These are phyloP conservation scores for Dendrocincla tyrannina DNA, from an alignment of 2,797 vertebrate genomes.

Conservation along the genomic window DNA sequence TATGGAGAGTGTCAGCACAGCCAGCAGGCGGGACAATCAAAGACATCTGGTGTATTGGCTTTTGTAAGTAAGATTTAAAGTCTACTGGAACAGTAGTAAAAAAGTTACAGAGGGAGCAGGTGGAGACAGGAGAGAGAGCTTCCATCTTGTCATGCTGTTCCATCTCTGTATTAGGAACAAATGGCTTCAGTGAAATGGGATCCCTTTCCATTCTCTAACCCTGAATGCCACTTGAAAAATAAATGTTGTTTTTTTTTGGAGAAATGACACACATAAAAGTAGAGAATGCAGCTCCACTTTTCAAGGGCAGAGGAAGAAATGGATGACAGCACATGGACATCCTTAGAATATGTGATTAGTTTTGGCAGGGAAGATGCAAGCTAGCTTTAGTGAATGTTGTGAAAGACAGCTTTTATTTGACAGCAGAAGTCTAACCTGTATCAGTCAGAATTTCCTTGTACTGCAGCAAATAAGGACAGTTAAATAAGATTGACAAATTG, in stretches of 20 bases:
- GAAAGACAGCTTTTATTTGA: neutral
- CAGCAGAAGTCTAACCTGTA: neutral
- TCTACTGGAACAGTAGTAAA: neutral
- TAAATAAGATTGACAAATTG: conserved; percentile 6
- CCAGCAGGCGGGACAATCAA: neutral
- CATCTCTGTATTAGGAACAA: neutral
- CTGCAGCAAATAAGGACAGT: neutral
- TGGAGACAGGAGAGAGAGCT: neutral
- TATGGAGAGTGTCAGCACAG: neutral
- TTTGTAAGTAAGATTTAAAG: neutral
- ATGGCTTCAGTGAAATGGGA: neutral
- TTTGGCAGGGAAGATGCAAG: neutral
- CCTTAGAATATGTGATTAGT: neutral
- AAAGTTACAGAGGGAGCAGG: neutral
- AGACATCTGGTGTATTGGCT: neutral
- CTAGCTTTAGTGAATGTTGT: neutral
- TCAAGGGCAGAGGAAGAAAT: neutral
- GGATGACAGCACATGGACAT: neutral
- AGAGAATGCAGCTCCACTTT: neutral
- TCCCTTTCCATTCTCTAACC: neutral
- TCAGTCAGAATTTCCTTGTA: neutral
- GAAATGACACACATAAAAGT: neutral
- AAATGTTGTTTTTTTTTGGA: neutral
- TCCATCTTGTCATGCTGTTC: neutral
- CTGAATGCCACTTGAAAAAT: neutral